Percentiles rank a stretch among this genome's conserved stretches.
Evolutionary conservation across 2,797 vertebrate species (phyloP).

Genomic region (Luscinia megarhynchos): DNA sequence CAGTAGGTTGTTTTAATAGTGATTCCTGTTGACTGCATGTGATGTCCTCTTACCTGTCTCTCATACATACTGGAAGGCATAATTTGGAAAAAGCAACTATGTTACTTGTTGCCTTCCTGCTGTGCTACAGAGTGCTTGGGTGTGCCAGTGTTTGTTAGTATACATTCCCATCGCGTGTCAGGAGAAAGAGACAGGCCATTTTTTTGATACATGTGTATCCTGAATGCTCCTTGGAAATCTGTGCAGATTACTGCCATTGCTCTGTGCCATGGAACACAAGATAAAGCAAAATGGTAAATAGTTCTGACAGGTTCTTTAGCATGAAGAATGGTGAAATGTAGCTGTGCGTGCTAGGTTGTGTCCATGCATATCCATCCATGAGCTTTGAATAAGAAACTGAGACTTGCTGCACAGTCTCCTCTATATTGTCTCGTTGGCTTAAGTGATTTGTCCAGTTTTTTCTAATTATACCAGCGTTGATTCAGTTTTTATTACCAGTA

Average conservation of each 20-base stretch:
- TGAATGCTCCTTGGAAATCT: background rate
- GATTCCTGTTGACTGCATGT: background rate
- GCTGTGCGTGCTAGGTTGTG: background rate
- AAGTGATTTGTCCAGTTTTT: background rate
- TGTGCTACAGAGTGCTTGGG: background rate
- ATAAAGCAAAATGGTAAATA: background rate
- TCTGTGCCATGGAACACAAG: background rate
- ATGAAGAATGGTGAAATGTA: background rate
- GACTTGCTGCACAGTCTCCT: background rate
- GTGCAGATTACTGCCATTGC: background rate
- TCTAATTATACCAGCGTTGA: accelerated
- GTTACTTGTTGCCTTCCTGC: background rate
- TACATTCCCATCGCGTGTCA: accelerated
- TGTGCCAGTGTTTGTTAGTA: background rate
- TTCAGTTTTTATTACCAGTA: background rate
- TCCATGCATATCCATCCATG: accelerated
- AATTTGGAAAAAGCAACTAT: background rate
- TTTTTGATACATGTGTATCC: background rate
- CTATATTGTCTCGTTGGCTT: background rate
- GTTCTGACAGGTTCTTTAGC: background rate
- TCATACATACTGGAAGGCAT: background rate
- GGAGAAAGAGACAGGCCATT: background rate
- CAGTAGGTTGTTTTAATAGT: background rate
- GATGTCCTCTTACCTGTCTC: background rate
- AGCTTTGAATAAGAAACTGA: background rate